phyloP scores from a whole-genome alignment of 1,140 invertebrate species.

The Leptinotarsa defecta region DNA sequence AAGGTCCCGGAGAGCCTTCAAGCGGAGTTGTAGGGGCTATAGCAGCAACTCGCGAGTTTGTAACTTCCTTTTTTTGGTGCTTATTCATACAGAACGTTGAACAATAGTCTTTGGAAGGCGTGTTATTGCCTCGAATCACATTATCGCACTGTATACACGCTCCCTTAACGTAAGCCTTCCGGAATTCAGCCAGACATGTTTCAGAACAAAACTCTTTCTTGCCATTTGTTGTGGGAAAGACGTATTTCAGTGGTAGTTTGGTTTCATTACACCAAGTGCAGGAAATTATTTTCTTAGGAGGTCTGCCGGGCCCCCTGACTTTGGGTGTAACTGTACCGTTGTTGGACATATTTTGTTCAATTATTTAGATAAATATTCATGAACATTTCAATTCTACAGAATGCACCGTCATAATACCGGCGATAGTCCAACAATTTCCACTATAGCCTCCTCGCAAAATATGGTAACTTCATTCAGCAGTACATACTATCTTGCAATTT shows the following conservation, averaged over 20 bases:
- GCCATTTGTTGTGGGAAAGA: constrained; percentile 82
- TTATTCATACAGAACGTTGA: constrained; percentile 79
- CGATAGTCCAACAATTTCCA: neutral
- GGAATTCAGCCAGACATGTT: constrained; percentile 84
- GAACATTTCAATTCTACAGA: neutral
- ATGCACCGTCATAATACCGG: constrained; percentile 18
- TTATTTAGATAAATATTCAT: constrained; percentile 16
- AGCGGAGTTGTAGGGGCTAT: constrained; percentile 55
- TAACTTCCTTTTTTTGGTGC: constrained; percentile 74
- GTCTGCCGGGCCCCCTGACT: constrained; percentile 70
- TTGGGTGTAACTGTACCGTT: constrained; percentile 58
- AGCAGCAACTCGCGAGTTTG: constrained; percentile 59
- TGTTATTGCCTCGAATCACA: constrained; percentile 71
- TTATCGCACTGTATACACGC: constrained; percentile 86
- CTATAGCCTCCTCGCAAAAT: neutral
- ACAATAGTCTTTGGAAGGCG: constrained; percentile 80
- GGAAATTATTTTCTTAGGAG: constrained; percentile 70
- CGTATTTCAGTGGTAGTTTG: constrained; percentile 81
- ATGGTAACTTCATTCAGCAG: neutral
- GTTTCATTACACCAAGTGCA: constrained; percentile 87
- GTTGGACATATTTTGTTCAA: constrained; percentile 30
- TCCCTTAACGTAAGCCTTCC: constrained; percentile 84
- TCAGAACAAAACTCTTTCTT: constrained; percentile 93
- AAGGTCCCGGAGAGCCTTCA: constrained; percentile 66
- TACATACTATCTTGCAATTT: neutral